Evolutionary conservation across 2,113 vertebrate species (phyloP), one percentile per base, ranked within the genome.

Genomic region (Tichodroma muraria): DNA sequence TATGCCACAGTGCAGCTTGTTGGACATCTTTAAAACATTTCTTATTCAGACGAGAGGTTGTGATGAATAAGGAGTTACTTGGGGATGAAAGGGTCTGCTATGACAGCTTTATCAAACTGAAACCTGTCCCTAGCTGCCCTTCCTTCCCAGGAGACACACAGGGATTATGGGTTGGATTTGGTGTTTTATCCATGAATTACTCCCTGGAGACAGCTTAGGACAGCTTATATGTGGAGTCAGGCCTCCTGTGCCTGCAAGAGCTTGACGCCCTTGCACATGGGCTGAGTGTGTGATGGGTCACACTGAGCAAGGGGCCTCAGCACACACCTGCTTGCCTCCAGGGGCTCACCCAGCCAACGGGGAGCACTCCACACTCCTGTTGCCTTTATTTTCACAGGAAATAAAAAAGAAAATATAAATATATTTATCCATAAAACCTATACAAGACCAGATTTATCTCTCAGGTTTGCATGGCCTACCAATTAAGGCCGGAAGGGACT

Each of bases 261-360:
- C 52, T 37, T 0, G 0, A 38, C 5, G n/a, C 20, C 82, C 8
- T 30, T 37, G 33, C 27, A 3, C 20, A 3, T 0, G 1, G 53
- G 61, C n/a, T 28, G 18, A 2, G 10, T 2, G 30, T 64, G 38
- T 49, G 53, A 45, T 9, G 59, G 57, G 25, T 72, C 45, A 22
- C 30, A 4, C 4, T 1, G 12, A 44, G 13, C 2, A 2, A 64
- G 57, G 11, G 4, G 27, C 33, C 69, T 6, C 0, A 0, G 66
- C 50, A 31, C 73, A 50, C 15, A 14, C 33, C 53, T 28, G 30
- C 66, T 53, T 69, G 66, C 19, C 71, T 33, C 14, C 54, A 30
- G 4, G 3, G 21, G n/a, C 35, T 80, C 45, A 61, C 25, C 45
- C 22, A 22, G 33, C 14, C 6, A 4, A 18, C 56, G 47, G 52